A percentile compares a stretch with the other conserved stretches of the same genome.
Evolutionary conservation across 2,113 vertebrate species (phyloP).

Genomic region (Anoura caudifer): DNA sequence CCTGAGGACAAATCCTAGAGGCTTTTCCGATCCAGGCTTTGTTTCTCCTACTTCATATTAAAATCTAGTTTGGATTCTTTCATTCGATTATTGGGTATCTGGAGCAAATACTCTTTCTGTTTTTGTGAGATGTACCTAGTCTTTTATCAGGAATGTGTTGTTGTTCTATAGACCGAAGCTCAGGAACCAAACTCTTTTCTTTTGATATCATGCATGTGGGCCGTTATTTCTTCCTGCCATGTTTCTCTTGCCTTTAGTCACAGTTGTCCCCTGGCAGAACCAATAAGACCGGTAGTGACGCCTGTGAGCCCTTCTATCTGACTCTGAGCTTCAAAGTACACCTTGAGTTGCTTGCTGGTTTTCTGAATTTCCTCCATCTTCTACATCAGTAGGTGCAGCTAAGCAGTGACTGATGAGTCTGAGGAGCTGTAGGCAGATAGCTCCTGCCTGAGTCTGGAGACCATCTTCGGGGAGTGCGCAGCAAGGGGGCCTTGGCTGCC

Average conservation of each 20-base stretch:
- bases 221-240: neutral
- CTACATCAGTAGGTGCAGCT: neutral
- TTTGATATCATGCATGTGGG: neutral
- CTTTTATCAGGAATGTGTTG: neutral
- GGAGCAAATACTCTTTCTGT: neutral
- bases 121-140: neutral
- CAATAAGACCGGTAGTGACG: neutral
- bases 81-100: neutral
- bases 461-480: fast-evolving
- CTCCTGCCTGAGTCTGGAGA: no score
- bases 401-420: neutral
- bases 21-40: neutral
- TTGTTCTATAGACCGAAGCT: neutral
- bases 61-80: neutral
- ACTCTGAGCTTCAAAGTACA: neutral
- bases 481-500: neutral
- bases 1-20: neutral
- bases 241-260: neutral
- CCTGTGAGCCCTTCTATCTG: neutral
- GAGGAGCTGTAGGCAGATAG: neutral
- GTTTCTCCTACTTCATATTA: neutral
- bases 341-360: neutral
- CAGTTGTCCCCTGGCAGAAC: neutral
- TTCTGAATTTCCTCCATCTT: neutral
- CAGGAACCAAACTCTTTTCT: neutral